Percentiles rank a stretch among this genome's conserved stretches.
These are phyloP conservation scores for Channa maculata DNA, from an alignment of 2,113 vertebrate species.

Conservation along the genomic window DNA sequence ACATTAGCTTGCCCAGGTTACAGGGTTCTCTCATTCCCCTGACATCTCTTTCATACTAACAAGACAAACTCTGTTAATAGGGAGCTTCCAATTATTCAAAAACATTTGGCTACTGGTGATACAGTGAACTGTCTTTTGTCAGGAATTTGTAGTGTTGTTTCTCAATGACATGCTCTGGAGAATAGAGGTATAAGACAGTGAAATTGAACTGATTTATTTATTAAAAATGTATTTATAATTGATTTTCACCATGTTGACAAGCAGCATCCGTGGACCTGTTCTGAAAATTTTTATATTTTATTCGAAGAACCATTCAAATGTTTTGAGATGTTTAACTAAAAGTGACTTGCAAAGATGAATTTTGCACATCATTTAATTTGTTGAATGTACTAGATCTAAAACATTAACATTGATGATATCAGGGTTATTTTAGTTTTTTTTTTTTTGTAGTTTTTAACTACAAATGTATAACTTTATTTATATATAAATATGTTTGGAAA, in stretches of 20 bases:
- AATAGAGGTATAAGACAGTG: constrained; percentile 3
- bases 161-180: constrained; percentile 9
- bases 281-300: no score
- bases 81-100: constrained; percentile 70
- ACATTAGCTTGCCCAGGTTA: constrained; percentile 72
- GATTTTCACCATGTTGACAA: neutral
- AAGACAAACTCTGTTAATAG: constrained; percentile 72
- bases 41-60: constrained; percentile 64
- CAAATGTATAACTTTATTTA: no score
- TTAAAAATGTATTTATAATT: no score
- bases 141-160: constrained; percentile 40
- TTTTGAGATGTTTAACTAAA: no score
- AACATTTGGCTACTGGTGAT: constrained; percentile 35
- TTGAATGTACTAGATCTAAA: no score
- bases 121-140: constrained; percentile 39
- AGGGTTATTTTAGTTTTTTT: no score
- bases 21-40: constrained; percentile 40
- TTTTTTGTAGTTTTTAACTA: no score
- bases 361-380: no score
- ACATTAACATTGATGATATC: no score
- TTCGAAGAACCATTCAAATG: no score
- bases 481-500: no score
- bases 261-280: neutral
- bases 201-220: constrained; percentile 2
- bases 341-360: no score